Percentiles rank a stretch among this genome's conserved stretches.
These are phyloP conservation scores for Acanthis flammea DNA, from an alignment of 2,797 vertebrate species.

Conservation along the genomic window DNA sequence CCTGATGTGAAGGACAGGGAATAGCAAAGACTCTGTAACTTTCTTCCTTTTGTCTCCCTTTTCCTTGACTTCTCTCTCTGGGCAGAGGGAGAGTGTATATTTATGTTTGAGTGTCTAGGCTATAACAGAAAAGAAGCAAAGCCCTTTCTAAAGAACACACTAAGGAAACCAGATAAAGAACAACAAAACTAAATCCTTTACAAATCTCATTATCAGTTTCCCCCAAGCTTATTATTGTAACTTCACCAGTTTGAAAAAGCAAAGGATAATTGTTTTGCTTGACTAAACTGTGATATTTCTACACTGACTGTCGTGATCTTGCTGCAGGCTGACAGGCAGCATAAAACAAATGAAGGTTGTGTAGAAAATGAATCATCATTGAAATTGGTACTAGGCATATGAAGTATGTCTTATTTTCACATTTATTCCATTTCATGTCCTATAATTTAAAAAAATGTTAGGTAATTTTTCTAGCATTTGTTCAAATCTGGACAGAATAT, in stretches of 20 bases:
- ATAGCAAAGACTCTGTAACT: neutral
- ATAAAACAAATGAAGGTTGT: neutral
- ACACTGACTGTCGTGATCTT: neutral
- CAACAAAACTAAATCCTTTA: neutral
- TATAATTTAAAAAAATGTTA: neutral
- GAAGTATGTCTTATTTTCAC: neutral
- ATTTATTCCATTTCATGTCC: neutral
- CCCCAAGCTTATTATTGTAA: neutral
- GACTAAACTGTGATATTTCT: conserved; percentile 17
- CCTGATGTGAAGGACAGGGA: neutral
- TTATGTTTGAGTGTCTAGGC: neutral
- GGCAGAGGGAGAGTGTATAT: neutral
- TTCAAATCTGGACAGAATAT: neutral
- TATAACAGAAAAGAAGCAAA: neutral
- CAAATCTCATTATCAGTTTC: conserved; percentile 4
- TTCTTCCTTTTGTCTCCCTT: neutral
- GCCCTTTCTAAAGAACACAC: neutral
- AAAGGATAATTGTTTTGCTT: conserved; percentile 12
- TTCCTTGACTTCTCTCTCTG: neutral
- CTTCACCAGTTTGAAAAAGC: neutral
- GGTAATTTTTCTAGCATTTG: neutral
- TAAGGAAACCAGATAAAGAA: neutral
- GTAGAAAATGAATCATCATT: neutral
- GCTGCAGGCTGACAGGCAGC: neutral
- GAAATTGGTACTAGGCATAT: neutral